Evolutionary conservation across 2,888 invertebrate species (phyloP).

Genomic region (Dicranocentrus wangi): DNA sequence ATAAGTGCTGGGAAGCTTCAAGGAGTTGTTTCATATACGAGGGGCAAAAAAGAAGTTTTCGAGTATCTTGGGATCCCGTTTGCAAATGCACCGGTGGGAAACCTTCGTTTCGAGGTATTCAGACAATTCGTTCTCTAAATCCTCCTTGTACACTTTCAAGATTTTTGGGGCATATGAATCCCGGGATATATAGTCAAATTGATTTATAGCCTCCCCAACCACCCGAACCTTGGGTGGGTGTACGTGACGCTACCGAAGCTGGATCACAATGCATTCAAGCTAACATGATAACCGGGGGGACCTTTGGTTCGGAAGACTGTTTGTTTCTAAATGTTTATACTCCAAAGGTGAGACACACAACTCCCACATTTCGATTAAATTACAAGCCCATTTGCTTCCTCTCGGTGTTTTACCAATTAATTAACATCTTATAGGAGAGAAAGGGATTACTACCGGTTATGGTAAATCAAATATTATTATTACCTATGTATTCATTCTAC

Average conservation of each 20-base stretch:
- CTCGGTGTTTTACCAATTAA: too few relatives aligned
- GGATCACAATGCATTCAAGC: constrained; percentile 61
- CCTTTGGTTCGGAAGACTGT: constrained; percentile 68
- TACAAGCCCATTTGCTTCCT: too few relatives aligned
- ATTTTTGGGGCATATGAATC: too few relatives aligned
- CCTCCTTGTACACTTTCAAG: too few relatives aligned
- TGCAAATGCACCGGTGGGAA: constrained; percentile 63
- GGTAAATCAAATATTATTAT: too few relatives aligned
- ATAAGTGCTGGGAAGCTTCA: constrained; percentile 58
- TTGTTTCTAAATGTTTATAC: constrained; percentile 5
- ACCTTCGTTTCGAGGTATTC: constrained; percentile 66
- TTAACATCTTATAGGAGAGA: constrained; percentile 21
- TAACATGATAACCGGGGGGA: constrained; percentile 21
- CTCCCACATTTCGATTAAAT: too few relatives aligned
- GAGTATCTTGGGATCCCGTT: constrained; percentile 62
- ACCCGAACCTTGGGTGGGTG: constrained; percentile 65
- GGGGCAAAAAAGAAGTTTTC: constrained; percentile 46
- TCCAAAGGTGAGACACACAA: background rate
- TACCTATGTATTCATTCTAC: constrained; percentile 62
- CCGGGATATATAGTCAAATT: too few relatives aligned
- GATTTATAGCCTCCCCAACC: constrained; percentile 67
- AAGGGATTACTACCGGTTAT: constrained; percentile 47
- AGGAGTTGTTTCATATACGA: constrained; percentile 44
- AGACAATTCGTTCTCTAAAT: too few relatives aligned
- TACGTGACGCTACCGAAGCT: constrained; percentile 61